Evolutionary conservation across 2,888 invertebrate species (phyloP), one percentile per base, ranked within the genome.

Genomic region (Cheiracanthium punctorium): DNA sequence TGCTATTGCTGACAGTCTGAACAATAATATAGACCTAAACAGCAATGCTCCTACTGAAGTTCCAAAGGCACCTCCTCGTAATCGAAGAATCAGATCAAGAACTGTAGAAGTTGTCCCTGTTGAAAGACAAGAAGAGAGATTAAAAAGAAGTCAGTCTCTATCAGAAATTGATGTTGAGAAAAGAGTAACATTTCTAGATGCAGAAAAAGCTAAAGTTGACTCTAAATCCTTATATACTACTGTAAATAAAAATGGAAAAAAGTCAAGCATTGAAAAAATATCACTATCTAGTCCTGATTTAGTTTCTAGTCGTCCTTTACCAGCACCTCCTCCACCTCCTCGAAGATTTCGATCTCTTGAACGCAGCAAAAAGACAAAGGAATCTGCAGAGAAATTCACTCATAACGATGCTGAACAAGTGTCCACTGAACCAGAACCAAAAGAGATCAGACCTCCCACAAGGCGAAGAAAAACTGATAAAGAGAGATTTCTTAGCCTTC

Each of bases 131-230:
- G 41, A 69, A 14, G 75, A 85, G 32, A 88, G 80, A 29, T 74
- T 71, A 4, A 58, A 85, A 29, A 77, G 89, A 71, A 88, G 88
- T 72, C 87, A 88, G 29, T 88, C 88, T 29, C 72, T 89, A 24
- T 80, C 88, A 24, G 89, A 89, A 37, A n/a, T 84, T 52, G 88
- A 89, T 77, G 77, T 88, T 43, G 29, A 87, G 24, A 76, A 71
- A 69, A 82, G 80, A 72, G 77, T 82, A 71, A 89, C 90, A 14
- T 41, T 58, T 52, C 41, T 69, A 48, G 29, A 70, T 32, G 14
- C n/a, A 10, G n/a, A 17, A 52, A 10, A 20, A 1, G 28, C 81
- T 32, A n/a, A 30, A 17, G 0, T 30, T n/a, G 82, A 81, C 32
- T 30, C 85, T 7, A 88, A 88, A 41, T 43, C 77, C 17, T 70